These are phyloP conservation scores for Syndactyla subalaris DNA, from an alignment of 2,797 vertebrate species.

Conservation along the genomic window DNA sequence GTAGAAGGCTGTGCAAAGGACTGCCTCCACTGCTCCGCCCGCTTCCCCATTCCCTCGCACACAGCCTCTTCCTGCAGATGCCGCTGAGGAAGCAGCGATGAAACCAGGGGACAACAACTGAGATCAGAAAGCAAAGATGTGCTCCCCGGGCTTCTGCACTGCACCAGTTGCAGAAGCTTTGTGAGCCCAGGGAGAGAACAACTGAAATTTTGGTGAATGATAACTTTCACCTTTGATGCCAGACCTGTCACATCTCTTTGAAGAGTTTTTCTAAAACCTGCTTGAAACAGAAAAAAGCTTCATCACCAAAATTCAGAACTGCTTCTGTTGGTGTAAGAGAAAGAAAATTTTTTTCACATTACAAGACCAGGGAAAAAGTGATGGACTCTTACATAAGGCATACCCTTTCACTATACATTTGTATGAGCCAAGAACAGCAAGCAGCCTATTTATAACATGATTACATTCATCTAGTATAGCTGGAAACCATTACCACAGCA, in stretches of 20 bases:
- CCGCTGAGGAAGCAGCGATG: neutral
- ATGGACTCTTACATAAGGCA: slow-evolving; percentile 32
- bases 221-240: neutral
- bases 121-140: neutral
- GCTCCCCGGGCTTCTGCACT: neutral
- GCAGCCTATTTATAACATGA: slow-evolving; percentile 36
- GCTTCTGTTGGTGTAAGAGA: neutral
- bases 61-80: neutral
- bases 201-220: neutral
- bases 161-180: neutral
- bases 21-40: rapidly evolving
- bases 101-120: neutral
- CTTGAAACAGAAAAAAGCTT: neutral
- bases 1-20: neutral
- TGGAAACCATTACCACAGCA: slow-evolving; percentile 45
- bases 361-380: neutral
- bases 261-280: neutral
- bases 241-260: neutral
- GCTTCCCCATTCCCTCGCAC: neutral
- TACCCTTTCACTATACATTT: slow-evolving; percentile 55
- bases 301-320: neutral
- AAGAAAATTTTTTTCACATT: neutral
- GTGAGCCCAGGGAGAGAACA: rapidly evolving
- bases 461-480: slow-evolving; percentile 39
- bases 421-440: slow-evolving; percentile 17